Percentiles rank a stretch among this genome's conserved stretches.
Conservation (phyloP, 2,888 invertebrate genomes). For the Oligia latruncula region DNA sequence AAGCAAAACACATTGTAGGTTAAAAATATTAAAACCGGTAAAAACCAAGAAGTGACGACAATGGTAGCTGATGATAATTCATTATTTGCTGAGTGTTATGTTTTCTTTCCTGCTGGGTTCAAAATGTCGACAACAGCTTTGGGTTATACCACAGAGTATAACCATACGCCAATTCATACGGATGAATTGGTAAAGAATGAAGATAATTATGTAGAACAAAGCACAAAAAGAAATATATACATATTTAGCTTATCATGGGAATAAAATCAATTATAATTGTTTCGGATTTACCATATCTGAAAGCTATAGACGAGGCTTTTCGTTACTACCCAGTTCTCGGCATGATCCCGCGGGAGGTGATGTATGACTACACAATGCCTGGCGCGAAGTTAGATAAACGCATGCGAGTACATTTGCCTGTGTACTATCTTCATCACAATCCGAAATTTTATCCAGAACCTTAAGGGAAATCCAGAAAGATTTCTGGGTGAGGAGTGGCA, state of each 20-base stretch:
- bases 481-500: constrained; percentile 70
- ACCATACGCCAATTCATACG: too few species aligned
- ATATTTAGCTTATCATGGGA: constrained; percentile 41
- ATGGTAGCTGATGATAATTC: constrained; percentile 46
- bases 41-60: constrained; percentile 36
- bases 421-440: constrained; percentile 70
- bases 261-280: constrained; percentile 54
- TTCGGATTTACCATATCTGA: constrained; percentile 69
- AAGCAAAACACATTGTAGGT: constrained; percentile 65
- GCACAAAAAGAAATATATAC: constrained; percentile 36
- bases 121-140: constrained; percentile 53
- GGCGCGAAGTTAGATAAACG: constrained; percentile 68
- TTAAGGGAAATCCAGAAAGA: constrained; percentile 72
- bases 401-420: constrained; percentile 71
- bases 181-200: constrained; percentile 49
- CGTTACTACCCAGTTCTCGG: constrained; percentile 72
- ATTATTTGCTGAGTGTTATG: constrained; percentile 51
- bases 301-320: constrained; percentile 69
- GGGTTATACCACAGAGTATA: constrained; percentile 23
- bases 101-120: constrained; percentile 59
- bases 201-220: constrained; percentile 29
- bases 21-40: constrained; percentile 35
- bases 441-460: constrained; percentile 71
- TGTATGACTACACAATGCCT: constrained; percentile 73
- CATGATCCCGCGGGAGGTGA: constrained; percentile 68